These are phyloP conservation scores for Phragmatobia fuliginosa DNA, from an alignment of 2,888 invertebrate species.

Conservation along the genomic window DNA sequence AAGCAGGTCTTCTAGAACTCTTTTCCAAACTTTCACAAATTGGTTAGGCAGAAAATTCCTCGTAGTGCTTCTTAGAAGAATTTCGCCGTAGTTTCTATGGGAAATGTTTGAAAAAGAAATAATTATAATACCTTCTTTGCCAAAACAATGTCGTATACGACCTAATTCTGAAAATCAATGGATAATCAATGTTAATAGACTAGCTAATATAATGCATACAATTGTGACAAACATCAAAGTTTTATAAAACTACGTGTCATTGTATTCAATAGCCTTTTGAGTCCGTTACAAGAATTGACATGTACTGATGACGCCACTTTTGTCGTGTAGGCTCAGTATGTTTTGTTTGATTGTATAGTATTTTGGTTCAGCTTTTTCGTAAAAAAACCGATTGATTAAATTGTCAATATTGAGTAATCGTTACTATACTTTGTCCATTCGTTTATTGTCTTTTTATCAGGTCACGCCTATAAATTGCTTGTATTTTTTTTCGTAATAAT, in stretches of 20 bases:
- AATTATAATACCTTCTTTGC: too few species aligned
- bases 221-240: conserved; percentile 4
- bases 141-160: conserved; percentile 5
- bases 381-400: background rate
- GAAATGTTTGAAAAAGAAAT: too few species aligned
- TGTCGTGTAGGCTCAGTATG: conserved; percentile 5
- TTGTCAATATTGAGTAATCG: background rate
- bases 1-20: too few species aligned
- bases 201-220: conserved; percentile 1
- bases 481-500: too few species aligned
- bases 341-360: conserved; percentile 5
- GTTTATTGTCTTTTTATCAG: background rate
- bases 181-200: background rate
- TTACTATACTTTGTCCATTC: too few species aligned
- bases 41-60: too few species aligned
- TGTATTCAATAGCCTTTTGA: conserved; percentile 24
- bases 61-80: too few species aligned
- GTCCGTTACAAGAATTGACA: conserved; percentile 19
- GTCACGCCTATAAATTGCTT: too few species aligned
- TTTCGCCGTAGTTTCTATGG: too few species aligned
- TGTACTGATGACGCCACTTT: conserved; percentile 17
- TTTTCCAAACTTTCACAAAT: too few species aligned
- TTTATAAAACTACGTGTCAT: conserved; percentile 3
- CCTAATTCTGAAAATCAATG: conserved; percentile 15
- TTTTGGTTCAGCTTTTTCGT: background rate